Evolutionary conservation across 2,113 vertebrate genomes (phyloP), one percentile per base, ranked within the genome.

Genomic region (Brienomyrus longianalis): DNA sequence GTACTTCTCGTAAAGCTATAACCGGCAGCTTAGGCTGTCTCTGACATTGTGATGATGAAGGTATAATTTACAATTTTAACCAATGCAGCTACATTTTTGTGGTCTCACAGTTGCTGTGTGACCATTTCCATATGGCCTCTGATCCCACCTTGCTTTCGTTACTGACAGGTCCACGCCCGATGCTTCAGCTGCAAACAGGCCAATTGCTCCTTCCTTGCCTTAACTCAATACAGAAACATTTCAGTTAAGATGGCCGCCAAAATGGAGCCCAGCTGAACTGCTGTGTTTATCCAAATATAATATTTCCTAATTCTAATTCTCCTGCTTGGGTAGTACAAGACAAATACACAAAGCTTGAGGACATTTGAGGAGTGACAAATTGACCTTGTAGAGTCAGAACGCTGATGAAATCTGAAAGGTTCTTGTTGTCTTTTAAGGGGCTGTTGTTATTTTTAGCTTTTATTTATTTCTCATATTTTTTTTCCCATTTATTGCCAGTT

Each of bases 161-260:
- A 7, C 83, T 45, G 43, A 52, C 74, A 54, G 45, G 43, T 47
- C 8, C 35, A 21, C 5, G n/a, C 31, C 50, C 74, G 13, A 21
- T n/a, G 80, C 27, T 89, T 45, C 52, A 9, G 21, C 31, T 8
- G 47, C 35, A 17, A 52, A 50, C 66, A 56, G 88, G 27, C 21
- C 77, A 45, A n/a, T 62, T 15, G 35, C 77, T 5, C 50, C 83
- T 89, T 62, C 47, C 51, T 85, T 89, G 89, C 89, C 89, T 89
- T 89, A 89, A 89, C 27, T 56, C 80, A 19, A 13, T 59, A 11
- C 47, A 39, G 74, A 56, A 77, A 17, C 54, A 84, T 15, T 9
- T 43, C 48, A 23, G 52, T 6, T 11, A 47, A 84, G 50, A 83
- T 39, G 88, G 51, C 35, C 1, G 2, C 47, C 27, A 19, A 21